phyloP scores from a whole-genome alignment of 2,797 vertebrate species.

The Florisuga fusca region DNA sequence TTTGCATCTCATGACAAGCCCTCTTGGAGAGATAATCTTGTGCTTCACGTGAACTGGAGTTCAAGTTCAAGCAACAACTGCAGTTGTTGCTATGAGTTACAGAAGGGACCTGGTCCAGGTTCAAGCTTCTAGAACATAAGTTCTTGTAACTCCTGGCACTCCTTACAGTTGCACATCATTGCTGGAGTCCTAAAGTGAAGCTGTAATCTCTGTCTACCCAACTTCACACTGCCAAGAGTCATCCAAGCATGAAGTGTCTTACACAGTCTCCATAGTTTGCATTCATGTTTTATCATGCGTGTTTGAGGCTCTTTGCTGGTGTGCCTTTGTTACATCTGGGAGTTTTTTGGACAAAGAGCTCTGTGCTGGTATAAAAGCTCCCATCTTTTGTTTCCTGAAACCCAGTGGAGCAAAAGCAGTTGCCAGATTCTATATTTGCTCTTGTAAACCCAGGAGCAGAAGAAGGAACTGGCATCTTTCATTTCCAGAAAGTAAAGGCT shows the following conservation, averaged over 20 bases:
- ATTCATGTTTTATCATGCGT: not conserved
- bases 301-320: not conserved
- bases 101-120: not conserved
- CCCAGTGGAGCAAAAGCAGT: not conserved
- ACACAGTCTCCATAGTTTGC: not conserved
- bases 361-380: not conserved
- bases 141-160: not conserved
- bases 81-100: not conserved
- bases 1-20: not conserved
- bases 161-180: accelerated
- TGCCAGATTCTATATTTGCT: not conserved
- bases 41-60: not conserved
- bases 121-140: accelerated
- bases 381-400: not conserved
- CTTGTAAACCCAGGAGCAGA: not conserved
- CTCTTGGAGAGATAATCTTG: not conserved
- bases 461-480: not conserved
- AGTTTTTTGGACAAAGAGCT: not conserved
- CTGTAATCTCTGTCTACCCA: not conserved
- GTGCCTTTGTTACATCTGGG: not conserved
- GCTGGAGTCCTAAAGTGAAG: not conserved
- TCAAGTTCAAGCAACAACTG: too few species aligned
- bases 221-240: not conserved
- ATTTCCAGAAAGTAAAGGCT: not conserved
- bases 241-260: not conserved